Base-by-base conservation (phyloP, 2,888 invertebrate species). In the Rhyacophila evoluta region DNA sequence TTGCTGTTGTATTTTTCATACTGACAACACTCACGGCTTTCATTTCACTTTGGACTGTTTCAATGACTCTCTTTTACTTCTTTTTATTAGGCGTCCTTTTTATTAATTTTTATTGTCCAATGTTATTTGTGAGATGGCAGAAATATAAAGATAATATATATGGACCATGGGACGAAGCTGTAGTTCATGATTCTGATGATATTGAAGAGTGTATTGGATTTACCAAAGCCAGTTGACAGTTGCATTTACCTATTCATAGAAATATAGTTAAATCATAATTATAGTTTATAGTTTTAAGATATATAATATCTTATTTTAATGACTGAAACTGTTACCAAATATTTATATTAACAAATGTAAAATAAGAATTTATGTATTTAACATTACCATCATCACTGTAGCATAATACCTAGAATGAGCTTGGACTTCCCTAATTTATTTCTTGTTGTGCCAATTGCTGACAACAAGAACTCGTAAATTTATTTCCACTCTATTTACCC, bases 101-200 rank as follows among this genome's bases (percentile, higher is more conserved):
- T 84, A 89, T 96, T 38, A 94, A 93, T 85, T 85, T 94, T 8
- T 87, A 94, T 72, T 96, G 95, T 85, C 97, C 97, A 0, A 85
- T 91, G 1, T 91, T 93, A 85, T 97, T 95, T 87, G 92, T 95
- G 0, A 88, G 87, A 74, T 94, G 94, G 89, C 95, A 96, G 85
- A 92, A 89, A 38, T 93, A 94, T 85, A 97, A 97, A 85, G 94
- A 95, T 84, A 98, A 98, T 86, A 98, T 98, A 81, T 95, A 98
- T 87, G 98, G 98, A 0, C 98, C 98, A 0, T 99, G 98, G 98
- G 98, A 98, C 86, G 98, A 99, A 86, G 98, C 98, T 10, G 89
- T 95, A 83, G 93, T 94, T 82, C 92, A 91, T 84, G 92, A 92
- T 87, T 88, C 90, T 0, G 91, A 91, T 84, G 90, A 89, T 85